Evolutionary conservation across 2,797 vertebrate species (phyloP).

Genomic region (Bradypus variegatus): DNA sequence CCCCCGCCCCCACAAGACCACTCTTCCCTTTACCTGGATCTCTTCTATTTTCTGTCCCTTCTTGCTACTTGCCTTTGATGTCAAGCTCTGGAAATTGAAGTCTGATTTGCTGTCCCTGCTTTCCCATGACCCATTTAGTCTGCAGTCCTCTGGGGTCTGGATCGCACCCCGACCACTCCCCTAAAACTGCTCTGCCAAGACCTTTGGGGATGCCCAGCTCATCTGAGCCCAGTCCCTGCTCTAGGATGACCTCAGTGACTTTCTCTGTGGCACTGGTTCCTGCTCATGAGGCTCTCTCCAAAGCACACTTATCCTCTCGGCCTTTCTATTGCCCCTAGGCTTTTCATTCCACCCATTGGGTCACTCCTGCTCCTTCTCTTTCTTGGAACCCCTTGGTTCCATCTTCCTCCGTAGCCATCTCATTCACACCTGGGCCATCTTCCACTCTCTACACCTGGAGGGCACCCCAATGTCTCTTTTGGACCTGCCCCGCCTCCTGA

Average conservation of each 20-base stretch:
- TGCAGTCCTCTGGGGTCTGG: not conserved
- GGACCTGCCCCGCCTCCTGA: not conserved
- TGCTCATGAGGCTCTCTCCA: not conserved
- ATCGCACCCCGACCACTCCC: not conserved
- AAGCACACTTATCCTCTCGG: not conserved
- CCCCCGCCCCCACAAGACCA: not conserved
- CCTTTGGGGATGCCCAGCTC: not conserved
- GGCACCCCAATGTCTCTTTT: not conserved
- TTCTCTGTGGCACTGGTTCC: not conserved
- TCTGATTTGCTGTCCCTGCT: not conserved
- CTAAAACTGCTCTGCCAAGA: not conserved
- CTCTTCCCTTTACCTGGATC: not conserved
- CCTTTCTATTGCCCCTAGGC: not conserved
- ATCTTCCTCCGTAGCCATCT: not conserved
- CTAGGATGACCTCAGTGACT: not conserved
- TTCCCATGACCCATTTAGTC: not conserved
- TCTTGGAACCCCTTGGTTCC: not conserved
- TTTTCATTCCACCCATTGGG: not conserved
- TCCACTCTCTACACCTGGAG: not conserved
- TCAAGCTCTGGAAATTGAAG: not conserved
- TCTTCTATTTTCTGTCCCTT: not conserved
- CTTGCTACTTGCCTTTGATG: not conserved
- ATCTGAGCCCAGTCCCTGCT: not conserved
- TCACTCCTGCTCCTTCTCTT: not conserved
- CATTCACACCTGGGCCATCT: not conserved